phyloP scores from a whole-genome alignment of 2,113 vertebrate species.

The Trochalopteron elliotii region DNA sequence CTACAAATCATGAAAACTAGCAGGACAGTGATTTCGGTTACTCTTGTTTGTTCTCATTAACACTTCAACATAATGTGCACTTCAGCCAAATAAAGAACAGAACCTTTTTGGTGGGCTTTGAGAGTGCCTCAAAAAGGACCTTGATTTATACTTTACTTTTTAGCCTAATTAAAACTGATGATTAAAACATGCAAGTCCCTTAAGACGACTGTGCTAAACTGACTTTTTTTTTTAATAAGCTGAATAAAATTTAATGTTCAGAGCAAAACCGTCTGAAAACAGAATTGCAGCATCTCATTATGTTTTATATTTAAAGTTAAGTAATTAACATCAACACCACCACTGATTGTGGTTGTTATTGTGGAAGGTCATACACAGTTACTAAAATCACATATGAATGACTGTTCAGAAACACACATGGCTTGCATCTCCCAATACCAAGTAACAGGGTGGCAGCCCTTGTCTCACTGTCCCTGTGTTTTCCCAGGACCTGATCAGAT shows the following conservation, averaged over 20 bases:
- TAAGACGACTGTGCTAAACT: slow-evolving; percentile 45
- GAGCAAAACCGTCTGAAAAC: background rate
- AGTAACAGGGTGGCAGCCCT: background rate
- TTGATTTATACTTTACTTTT: slow-evolving; percentile 53
- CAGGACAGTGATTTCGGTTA: slow-evolving; percentile 28
- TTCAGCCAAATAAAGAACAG: slow-evolving; percentile 46
- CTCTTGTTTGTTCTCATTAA: slow-evolving; percentile 43
- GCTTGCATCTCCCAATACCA: rapidly evolving
- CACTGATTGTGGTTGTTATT: background rate
- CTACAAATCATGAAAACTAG: slow-evolving; percentile 52
- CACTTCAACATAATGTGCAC: background rate
- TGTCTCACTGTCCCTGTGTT: background rate
- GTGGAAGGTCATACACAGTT: background rate
- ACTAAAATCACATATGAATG: background rate
- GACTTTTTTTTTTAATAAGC: background rate
- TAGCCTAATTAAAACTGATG: slow-evolving; percentile 63
- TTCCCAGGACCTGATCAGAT: background rate
- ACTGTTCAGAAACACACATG: background rate
- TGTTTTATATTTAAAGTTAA: background rate
- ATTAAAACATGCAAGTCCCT: slow-evolving; percentile 52
- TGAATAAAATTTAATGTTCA: slow-evolving; percentile 31
- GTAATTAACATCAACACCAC: background rate
- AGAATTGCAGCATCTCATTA: background rate
- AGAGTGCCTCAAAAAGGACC: slow-evolving; percentile 39
- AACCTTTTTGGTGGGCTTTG: slow-evolving; percentile 32